Base-by-base conservation (phyloP, 92 coral and sea anemone genomes). In the Epizoanthus illoricatus region DNA sequence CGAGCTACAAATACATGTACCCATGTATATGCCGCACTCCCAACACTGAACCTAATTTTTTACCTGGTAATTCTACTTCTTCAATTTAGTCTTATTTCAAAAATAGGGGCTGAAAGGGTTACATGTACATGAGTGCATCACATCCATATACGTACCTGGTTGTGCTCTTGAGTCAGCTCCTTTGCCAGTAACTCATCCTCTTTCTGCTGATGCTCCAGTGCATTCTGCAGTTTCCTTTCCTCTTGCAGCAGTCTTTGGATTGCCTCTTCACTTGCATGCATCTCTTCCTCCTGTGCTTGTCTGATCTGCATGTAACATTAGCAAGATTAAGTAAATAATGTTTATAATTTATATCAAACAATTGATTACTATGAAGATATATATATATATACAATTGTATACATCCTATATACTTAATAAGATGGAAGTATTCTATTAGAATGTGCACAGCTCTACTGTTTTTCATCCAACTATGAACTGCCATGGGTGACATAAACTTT, bases 151-250 rank as follows among this genome's bases (percentile, higher is more conserved):
- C 73, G 79, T 81, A 74, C 86, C 87, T 81, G 79, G 21, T 18
- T 88, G 33, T 87, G 86, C 73, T 84, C 88, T 74, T 87, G 80
- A 52, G 71, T 71, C 36, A 96, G 64, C 76, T 66, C 84, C 70
- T 84, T 93, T 41, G 99, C 99, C 24, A 96, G 65, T 61, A 87
- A 72, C 72, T 93, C 99, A 85, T 96, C 99, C 69, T 87, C 88
- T 62, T 83, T 85, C 87, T 74, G 88, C 84, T 94, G 92, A 63
- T 87, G 84, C 39, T 95, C 90, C 79, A 75, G 20, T 36, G 91
- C 81, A 18, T 63, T 42, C 55, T 64, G 86, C 41, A 90, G 64
- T 56, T 85, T 86, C 65, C 84, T 40, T 65, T 91, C 97, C 39
- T 93, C 94, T 66, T 93, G 90, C 69, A 87, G 84, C 11, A 96